Evolutionary conservation across 2,888 invertebrate species (phyloP).

Genomic region (Erebia palarica): DNA sequence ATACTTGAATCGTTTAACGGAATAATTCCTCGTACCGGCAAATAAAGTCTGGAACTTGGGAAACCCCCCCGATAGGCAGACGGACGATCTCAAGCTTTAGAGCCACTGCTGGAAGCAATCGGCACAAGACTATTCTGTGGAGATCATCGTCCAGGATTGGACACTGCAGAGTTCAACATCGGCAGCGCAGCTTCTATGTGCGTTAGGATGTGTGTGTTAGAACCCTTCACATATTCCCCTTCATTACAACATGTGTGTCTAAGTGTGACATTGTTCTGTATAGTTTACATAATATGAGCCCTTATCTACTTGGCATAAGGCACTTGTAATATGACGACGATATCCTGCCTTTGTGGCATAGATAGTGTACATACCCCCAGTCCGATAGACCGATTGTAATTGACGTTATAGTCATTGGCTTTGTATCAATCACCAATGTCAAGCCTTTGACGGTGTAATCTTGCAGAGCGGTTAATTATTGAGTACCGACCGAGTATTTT

Average conservation of each 20-base stretch:
- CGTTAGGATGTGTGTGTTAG: neutral
- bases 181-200: neutral
- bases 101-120: too few species aligned
- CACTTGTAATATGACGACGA: slow-evolving; percentile 1
- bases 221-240: neutral
- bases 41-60: too few species aligned
- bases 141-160: too few species aligned
- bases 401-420: slow-evolving; percentile 19
- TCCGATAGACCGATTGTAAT: slow-evolving; percentile 2
- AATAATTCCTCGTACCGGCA: too few species aligned
- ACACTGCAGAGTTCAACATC: too few species aligned
- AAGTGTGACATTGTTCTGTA: neutral
- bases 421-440: slow-evolving; percentile 44
- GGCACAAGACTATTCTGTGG: too few species aligned
- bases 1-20: too few species aligned
- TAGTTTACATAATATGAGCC: neutral
- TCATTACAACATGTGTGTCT: neutral
- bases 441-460: slow-evolving; percentile 45
- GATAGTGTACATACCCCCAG: neutral
- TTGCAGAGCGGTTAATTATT: slow-evolving; percentile 48
- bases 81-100: too few species aligned
- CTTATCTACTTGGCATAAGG: neutral
- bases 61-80: too few species aligned
- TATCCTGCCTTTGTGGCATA: slow-evolving; percentile 1
- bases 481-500: slow-evolving; percentile 53